Evolutionary conservation across 1,140 invertebrate genomes (phyloP).

Genomic region (Camponotus vicinus): DNA sequence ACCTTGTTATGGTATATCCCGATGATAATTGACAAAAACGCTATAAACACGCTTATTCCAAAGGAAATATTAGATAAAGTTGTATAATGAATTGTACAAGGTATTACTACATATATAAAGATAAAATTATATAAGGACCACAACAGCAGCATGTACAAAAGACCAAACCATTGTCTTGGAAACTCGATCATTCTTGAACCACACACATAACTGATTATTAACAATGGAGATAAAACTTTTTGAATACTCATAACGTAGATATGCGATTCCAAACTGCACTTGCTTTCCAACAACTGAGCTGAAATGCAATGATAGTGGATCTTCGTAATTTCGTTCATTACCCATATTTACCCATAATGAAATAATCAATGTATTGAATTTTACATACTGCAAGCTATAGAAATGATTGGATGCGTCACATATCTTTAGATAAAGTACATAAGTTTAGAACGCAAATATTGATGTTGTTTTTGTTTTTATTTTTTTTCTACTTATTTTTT

Average conservation of each 20-base stretch:
- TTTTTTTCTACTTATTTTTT: neutral
- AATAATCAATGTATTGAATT: constrained; percentile 22
- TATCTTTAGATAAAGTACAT: neutral
- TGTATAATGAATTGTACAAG: too few relatives aligned
- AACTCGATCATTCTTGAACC: neutral
- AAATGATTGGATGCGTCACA: neutral
- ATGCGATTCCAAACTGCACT: neutral
- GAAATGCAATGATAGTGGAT: neutral
- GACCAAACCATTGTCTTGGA: neutral
- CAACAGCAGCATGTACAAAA: constrained; percentile 19
- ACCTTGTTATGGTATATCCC: constrained; percentile 12
- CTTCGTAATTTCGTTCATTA: neutral
- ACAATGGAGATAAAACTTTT: neutral
- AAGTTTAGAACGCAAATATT: neutral
- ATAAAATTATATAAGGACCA: neutral
- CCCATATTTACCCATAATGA: neutral
- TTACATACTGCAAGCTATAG: neutral
- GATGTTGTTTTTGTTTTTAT: neutral
- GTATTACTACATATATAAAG: too few relatives aligned
- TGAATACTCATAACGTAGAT: neutral
- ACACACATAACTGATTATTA: neutral
- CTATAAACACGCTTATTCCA: neutral
- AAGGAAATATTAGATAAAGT: neutral
- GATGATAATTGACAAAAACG: neutral
- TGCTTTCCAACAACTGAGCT: neutral